A percentile compares a stretch with the other conserved stretches of the same genome.
Evolutionary conservation across 2,113 vertebrate species (phyloP).

Genomic region (Carollia perspicillata): DNA sequence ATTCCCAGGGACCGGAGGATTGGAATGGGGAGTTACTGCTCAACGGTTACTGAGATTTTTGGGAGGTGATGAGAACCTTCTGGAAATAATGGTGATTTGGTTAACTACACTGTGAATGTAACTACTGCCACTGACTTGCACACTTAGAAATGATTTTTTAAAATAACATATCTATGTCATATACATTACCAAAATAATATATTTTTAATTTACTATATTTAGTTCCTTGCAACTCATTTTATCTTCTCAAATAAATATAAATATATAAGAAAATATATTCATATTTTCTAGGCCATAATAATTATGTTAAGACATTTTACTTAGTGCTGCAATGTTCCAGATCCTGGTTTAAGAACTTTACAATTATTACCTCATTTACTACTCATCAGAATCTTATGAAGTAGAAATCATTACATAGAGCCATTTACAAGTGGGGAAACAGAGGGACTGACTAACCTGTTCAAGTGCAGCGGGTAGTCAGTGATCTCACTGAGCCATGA

Average conservation of each 20-base stretch:
- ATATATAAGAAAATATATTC: neutral
- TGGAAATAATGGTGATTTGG: neutral
- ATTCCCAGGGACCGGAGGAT: neutral
- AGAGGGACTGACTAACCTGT: neutral
- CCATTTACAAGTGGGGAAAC: neutral
- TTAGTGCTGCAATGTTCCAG: neutral
- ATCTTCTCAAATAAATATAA: neutral
- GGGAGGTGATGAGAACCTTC: neutral
- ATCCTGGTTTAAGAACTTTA: neutral
- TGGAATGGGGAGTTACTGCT: neutral
- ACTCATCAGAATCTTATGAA: neutral
- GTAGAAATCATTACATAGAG: neutral
- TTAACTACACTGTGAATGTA: neutral
- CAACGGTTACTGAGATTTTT: neutral
- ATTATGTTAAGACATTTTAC: conserved; percentile 8
- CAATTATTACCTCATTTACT: neutral
- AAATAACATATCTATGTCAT: neutral
- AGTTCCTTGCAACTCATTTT: neutral
- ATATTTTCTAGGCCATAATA: neutral
- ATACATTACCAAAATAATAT: neutral
- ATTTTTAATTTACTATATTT: neutral
- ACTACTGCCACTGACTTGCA: neutral
- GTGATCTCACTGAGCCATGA: neutral
- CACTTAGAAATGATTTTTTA: neutral
- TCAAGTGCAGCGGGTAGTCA: neutral